Base-by-base conservation (phyloP, 2,888 invertebrate genomes). In the Dryococelus australis region DNA sequence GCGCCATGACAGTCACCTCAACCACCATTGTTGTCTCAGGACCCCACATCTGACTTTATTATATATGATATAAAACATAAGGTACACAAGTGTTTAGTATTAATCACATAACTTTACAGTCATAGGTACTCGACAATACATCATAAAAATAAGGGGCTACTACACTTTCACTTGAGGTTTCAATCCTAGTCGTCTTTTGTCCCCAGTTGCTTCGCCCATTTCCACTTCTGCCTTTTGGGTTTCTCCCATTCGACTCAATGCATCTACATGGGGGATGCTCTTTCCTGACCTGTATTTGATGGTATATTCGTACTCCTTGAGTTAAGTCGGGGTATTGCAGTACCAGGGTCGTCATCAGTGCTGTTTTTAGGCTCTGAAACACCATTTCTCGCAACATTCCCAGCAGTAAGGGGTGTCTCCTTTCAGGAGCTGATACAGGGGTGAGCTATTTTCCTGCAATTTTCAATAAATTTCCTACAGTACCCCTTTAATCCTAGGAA, bases 271-370 rank as follows among this genome's bases (percentile, higher is more conserved):
- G 13, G 89, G 86, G 87, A 92, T 91, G 13, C 87, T 43, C 85
- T 88, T 90, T 4, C 91, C 91, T 24, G 89, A 89, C 89, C 90
- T 91, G 79, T 91, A 91, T 8, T 87, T 85, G 0, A 92, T 90
- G 87, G 90, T 89, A 43, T 91, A 92, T n/a, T 91, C 90, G 86
- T 90, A 92, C 88, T 92, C 91, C 47, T 91, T 90, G 12, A 12
- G 24, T 26, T 80, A 90, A 91, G 87, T 90, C 88, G 6, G 89
- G 89, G 65, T 88, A 89, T 80, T 87, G 83, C 47, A 88, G 27
- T 65, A 88, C 85, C 13, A 87, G 88, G n/a, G 28, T 10, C 13
- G 43, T 87, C 24, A 84, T 87, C 80, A 87, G 20, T 10, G 79
- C 83, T 13, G 43, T 26, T 85, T 89, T 80, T 85, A 87, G 84